Evolutionary conservation across 2,888 invertebrate species (phyloP), one percentile per base, ranked within the genome.

Genomic region (Dendrolimus pini): DNA sequence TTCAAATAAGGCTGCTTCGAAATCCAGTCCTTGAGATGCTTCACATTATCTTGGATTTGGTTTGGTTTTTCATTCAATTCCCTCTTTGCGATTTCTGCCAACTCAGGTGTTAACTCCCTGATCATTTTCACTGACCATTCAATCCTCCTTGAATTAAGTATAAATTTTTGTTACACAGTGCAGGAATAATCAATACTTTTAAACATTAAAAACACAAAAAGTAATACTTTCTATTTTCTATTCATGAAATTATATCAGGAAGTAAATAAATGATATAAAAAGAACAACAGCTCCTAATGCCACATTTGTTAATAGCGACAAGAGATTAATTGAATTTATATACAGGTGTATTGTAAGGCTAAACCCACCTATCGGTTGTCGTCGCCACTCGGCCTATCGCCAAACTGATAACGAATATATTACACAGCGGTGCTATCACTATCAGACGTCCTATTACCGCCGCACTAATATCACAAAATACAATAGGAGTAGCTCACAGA

Each of bases 51-150:
- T n/a, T 71, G 65, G 7, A 83, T 73, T 58, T 81, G 75, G 2
- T 75, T 82, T 0, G 91, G 86, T 59, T 91, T 89, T 65, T 93
- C 93, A 54, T 89, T 86, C 30, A 93, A 69, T 62, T 92, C 90
- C 6, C 82, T 72, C 58, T 75, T 79, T 53, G 92, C 92, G 65
- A 85, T 80, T 67, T 77, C 72, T 58, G 87, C 88, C 59, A 93
- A 77, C 57, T 89, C 91, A 42, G 89, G 79, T 7, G 85, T 62
- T 54, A 92, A 66, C 58, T 78, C 74, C 7, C 89, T 82, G 62
- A 87, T 64, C 87, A 87, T 86, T 61, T 56, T 68, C 41, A 47
- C n/a, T 30, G 42, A 10, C 14, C 41, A 41, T 30, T 30, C 30
- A 30, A 30, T 30, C 30, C 30, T 30, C 6, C 3, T 30, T 30